Evolutionary conservation across 2,113 vertebrate genomes (phyloP).

Genomic region (Chrysochloris asiatica): DNA sequence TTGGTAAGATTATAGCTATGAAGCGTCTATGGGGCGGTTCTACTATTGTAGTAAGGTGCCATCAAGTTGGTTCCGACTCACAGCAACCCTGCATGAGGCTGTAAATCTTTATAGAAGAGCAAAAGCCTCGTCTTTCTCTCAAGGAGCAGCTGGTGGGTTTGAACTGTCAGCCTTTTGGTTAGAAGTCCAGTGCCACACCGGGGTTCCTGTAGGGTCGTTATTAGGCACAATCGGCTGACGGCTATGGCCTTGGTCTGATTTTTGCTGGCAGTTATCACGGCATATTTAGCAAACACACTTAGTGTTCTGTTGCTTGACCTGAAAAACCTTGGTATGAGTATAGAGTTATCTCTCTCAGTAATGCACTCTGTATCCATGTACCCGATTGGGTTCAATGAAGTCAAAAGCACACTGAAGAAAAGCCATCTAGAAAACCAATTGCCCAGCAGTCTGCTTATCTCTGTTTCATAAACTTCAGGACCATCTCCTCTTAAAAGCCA

Average conservation of each 20-base stretch:
- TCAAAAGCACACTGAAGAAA: slow-evolving; percentile 66
- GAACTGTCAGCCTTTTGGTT: too few species aligned
- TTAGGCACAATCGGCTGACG: background rate
- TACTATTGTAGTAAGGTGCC: background rate
- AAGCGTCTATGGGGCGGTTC: background rate
- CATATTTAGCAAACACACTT: slow-evolving; percentile 62
- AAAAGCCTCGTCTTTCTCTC: too few species aligned
- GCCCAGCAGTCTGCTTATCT: slow-evolving; percentile 57
- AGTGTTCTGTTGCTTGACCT: background rate
- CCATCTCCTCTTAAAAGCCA: slow-evolving; percentile 13
- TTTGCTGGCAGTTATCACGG: slow-evolving; percentile 38
- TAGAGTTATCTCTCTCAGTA: slow-evolving; percentile 70
- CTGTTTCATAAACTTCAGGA: slow-evolving; percentile 68
- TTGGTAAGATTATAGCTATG: background rate
- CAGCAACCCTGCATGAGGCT: too few species aligned
- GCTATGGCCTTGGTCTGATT: background rate
- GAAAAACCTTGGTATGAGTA: slow-evolving; percentile 74
- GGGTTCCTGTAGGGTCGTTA: too few species aligned
- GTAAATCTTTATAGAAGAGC: too few species aligned
- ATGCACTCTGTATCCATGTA: slow-evolving; percentile 69
- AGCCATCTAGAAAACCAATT: slow-evolving; percentile 77
- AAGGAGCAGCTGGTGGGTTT: too few species aligned
- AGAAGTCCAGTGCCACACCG: too few species aligned
- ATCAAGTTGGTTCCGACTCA: background rate
- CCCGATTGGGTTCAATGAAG: slow-evolving; percentile 67